Base-by-base conservation (phyloP, 1,140 invertebrate genomes). In the Apolygus lucorum region DNA sequence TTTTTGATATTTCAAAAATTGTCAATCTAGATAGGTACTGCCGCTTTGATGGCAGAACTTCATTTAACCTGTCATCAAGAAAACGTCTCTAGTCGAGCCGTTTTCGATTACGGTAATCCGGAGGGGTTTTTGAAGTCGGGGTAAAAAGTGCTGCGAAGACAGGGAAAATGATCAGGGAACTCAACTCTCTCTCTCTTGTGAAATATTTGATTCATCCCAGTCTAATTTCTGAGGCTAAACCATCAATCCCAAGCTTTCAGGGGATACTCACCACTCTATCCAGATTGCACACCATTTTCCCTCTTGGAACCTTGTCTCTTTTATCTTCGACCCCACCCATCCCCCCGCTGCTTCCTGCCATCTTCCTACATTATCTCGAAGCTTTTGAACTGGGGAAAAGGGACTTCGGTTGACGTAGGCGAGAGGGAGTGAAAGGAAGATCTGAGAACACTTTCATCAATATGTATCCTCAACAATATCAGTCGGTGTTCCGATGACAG, bases 201-300 rank as follows among this genome's bases (percentile, higher is more conserved):
- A 59, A 59, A 24, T 59, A 59, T 59, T 24, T 24, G 54, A 59
- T 59, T 59, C 54, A 59, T 59, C 54, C 22, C 54, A 21, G 11
- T 59, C 54, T 59, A 59, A 59, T 59, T 59, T 59, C 54, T 14
- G 13, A 17, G 13, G 13, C 54, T 59, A 24, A 59, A 59, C 22
- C 54, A 59, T 59, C 54, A 59, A 59, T 59, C 54, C 22, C 54
- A 8, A 59, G 54, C 54, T 24, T 17, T 49, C 17, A 17, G 34
- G 54, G 54, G 54, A 59, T 59, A 59, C 22, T 59, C 54, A 59
- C 54, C 54, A 59, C 54, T 59, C 54, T 59, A 59, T 59, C 54
- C 54, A 59, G 54, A 59, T 59, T 59, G 54, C 54, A 17, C 54
- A 24, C 22, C 54, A 13, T 17, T 42, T 24, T 24, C 54, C 54